Base-by-base conservation (phyloP, 2,888 invertebrate genomes). In the Drosophila subsilvestris region DNA sequence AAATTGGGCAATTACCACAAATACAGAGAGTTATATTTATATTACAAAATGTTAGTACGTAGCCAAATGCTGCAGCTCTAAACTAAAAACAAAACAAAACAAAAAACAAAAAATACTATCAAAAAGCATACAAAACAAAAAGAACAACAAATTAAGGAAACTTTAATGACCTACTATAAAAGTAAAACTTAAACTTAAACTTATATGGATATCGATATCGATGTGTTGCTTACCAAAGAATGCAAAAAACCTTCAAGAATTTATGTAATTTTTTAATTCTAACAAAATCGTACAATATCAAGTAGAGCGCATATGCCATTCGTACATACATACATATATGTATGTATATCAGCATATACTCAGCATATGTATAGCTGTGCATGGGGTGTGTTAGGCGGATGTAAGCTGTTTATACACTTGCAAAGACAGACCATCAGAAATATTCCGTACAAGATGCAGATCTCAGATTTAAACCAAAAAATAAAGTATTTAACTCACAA, bases 1-100 rank as follows among this genome's bases (percentile, higher is more conserved):
- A 14, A 20, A 5, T n/a, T 37, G 22, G 18, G 37, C 0, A 22
- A 48, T 25, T 5, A n/a, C 14, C 37, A 42, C 43, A 8, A 14
- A 47, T 51, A 42, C 63, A 61, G 48, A 65, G 47, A 32, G 48
- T 49, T 69, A 70, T 69, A 68, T 69, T 60, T 69, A 55, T 56
- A 66, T 54, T 29, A 49, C 48, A 18, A 66, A 18, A 67, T 65
- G 48, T 37, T n/a, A 49, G 18, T 54, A 51, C 48, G 20, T 48
- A 32, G 29, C 20, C 10, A 12, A 45, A 27, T 18, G 42, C 27
- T n/a, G 47, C 32, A 25, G 6, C 25, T 25, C 25, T 57, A 47
- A 45, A 22, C 25, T 47, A 29, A 45, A 17, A 25, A 12, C 12
- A 32, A 25, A 27, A 22, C 14, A 37, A 37, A 22, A 7, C 7